Evolutionary conservation across 2,888 invertebrate species (phyloP), one percentile per base, ranked within the genome.

Genomic region (Metallyticus violacea): DNA sequence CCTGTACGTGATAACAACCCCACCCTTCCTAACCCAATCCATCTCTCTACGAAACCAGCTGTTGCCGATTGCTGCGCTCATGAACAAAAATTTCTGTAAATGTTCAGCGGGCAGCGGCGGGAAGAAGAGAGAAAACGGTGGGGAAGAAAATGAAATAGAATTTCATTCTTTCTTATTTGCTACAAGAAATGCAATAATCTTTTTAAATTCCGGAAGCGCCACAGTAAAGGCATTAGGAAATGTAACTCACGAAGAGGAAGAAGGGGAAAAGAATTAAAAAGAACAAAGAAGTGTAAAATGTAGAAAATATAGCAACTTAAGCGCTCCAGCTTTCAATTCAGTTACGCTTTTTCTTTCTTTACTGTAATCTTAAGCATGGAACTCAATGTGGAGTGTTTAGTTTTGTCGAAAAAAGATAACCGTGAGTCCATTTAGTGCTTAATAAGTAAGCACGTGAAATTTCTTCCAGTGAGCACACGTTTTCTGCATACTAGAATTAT

Each of bases 41-140:
- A 62, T 62, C 40, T 62, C 40, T 62, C 15, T 62, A 81, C 26
- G 27, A n/a, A 9, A 77, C 28, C 83, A 83, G 83, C 76, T 83
- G 83, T 77, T 83, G 77, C 29, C 83, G 62, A 27, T 76, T 26
- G 76, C 76, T 77, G 83, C 77, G 77, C 22, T 77, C 83, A 28
- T 83, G 83, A 28, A 27, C 76, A 77, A 83, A 62, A 83, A 83
- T 77, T 9, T 77, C 77, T 83, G 77, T 76, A 82, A 76, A 82
- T 77, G 77, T 27, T n/a, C 28, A 83, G 22, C 28, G 27, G 77
- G n/a, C 7, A 29, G 77, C 76, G 83, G 22, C n/a, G n/a, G n/a
- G n/a, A n/a, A n/a, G 15, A 26, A 62, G 30, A 7, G 40, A 9
- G 1, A 15, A 0, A 40, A 1, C 9, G 40, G 15, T 62, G 40